Evolutionary conservation across 2,888 invertebrate genomes (phyloP), one percentile per base, ranked within the genome.

Genomic region (Pseudoips prasinana): DNA sequence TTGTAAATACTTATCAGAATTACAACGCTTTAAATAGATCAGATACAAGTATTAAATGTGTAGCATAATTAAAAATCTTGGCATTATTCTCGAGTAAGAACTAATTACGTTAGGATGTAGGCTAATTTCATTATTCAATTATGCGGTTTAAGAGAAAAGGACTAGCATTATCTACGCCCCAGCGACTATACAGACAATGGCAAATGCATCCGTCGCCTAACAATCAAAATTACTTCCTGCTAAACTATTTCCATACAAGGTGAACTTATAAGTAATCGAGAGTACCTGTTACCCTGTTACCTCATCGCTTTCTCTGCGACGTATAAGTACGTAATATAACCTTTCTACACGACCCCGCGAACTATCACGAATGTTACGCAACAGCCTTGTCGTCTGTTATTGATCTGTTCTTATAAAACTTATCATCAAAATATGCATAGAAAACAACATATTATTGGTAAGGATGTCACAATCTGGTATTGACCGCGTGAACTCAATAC

Each of bases 271-370:
- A 64, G 64, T 64, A 67, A 63, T 43, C 31, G 43, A 54, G 44
- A 56, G 51, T 36, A 38, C 42, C 50, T 49, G 22, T 31, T 39
- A 31, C 33, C 44, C 52, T 46, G 56, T 64, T 70, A 57, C 55
- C 44, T 40, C 49, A 46, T 62, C 51, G 65, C 80, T 83, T 82
- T 81, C 80, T 69, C 80, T 68, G 32, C 45, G 40, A 60, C 59
- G 29, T 39, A 26, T 30, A 39, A 39, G 45, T 30, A 46, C 46
- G 69, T 77, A n/a, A n/a, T n/a, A n/a, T n/a, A 81, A 82, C 78
- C 77, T 82, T 79, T 75, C 71, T 68, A 64, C 49, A 41, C 64
- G 74, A 82, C 75, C 78, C 50, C 64, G 61, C 73, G 72, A 75
- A 71, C 76, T 74, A 58, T 51, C 73, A 73, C 73, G 74, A 64